Conservation (phyloP, 2,888 invertebrate species). For the Eristalinus sepulchralis region DNA sequence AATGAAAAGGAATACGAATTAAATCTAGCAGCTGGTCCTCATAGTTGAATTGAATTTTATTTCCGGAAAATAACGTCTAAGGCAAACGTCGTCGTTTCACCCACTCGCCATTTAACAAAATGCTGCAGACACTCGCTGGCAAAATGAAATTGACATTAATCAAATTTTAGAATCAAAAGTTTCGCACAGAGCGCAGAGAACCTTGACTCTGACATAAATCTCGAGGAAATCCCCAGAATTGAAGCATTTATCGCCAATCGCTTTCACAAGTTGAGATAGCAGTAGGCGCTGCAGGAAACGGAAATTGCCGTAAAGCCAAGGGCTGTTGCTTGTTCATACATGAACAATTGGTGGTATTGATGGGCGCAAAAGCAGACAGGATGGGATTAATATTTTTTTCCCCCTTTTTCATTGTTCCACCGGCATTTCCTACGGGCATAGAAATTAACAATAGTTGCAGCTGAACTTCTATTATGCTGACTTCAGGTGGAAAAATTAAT, state of each 20-base stretch:
- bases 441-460: neutral
- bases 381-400: neutral
- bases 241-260: slow-evolving; percentile 59
- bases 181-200: slow-evolving; percentile 29
- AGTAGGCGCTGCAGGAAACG: slow-evolving; percentile 56
- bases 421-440: neutral
- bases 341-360: slow-evolving; percentile 57
- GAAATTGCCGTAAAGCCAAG: slow-evolving; percentile 55
- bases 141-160: slow-evolving; percentile 47
- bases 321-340: slow-evolving; percentile 54
- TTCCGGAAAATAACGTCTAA: neutral
- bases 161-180: slow-evolving; percentile 52
- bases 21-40: neutral
- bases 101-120: neutral
- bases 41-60: neutral
- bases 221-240: slow-evolving; percentile 54
- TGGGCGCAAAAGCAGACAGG: slow-evolving; percentile 39
- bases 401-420: neutral
- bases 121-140: neutral
- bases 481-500: too few species aligned
- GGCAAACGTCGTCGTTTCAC: neutral
- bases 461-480: neutral
- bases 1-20: neutral
- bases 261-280: slow-evolving; percentile 56
- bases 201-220: slow-evolving; percentile 45